Percentiles rank a stretch among this genome's conserved stretches.
These are phyloP conservation scores for Tetranychus piercei DNA, from an alignment of 2,888 invertebrate species.

Conservation along the genomic window DNA sequence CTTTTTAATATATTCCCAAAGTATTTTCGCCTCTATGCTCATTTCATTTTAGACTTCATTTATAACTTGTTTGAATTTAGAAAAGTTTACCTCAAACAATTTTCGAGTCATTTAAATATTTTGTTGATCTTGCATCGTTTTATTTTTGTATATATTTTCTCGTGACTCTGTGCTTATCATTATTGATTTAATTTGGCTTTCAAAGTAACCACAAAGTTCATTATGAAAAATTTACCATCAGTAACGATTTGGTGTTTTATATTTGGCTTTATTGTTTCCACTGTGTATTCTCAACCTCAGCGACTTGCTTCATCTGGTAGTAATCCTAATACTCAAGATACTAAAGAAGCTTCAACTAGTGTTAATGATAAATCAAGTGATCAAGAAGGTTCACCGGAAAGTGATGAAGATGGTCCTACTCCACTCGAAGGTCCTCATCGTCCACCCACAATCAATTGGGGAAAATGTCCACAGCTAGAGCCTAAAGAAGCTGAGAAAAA, in stretches of 20 bases:
- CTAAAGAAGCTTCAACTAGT: not conserved
- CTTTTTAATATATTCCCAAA: not conserved
- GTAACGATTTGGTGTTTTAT: too few species aligned
- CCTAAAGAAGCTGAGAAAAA: slow-evolving; percentile 10
- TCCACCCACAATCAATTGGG: slow-evolving; percentile 14
- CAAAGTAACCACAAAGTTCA: too few species aligned
- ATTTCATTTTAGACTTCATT: not conserved
- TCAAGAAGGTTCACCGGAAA: not conserved
- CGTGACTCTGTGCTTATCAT: too few species aligned
- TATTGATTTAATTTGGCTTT: too few species aligned
- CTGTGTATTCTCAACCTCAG: not conserved
- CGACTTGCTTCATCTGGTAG: not conserved
- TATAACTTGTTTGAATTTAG: not conserved
- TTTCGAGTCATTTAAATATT: too few species aligned
- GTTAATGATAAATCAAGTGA: not conserved
- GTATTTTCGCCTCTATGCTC: not conserved
- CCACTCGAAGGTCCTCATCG: slow-evolving; percentile 34
- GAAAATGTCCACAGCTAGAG: slow-evolving; percentile 15
- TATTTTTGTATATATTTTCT: too few species aligned
- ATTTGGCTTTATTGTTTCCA: too few species aligned
- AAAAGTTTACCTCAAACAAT: too few species aligned
- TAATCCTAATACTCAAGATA: not conserved
- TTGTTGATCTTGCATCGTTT: too few species aligned
- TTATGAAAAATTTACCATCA: too few species aligned
- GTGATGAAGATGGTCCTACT: slow-evolving; percentile 47